Evolutionary conservation across 2,113 vertebrate genomes (phyloP).

Genomic region (Pachyramphus minor): DNA sequence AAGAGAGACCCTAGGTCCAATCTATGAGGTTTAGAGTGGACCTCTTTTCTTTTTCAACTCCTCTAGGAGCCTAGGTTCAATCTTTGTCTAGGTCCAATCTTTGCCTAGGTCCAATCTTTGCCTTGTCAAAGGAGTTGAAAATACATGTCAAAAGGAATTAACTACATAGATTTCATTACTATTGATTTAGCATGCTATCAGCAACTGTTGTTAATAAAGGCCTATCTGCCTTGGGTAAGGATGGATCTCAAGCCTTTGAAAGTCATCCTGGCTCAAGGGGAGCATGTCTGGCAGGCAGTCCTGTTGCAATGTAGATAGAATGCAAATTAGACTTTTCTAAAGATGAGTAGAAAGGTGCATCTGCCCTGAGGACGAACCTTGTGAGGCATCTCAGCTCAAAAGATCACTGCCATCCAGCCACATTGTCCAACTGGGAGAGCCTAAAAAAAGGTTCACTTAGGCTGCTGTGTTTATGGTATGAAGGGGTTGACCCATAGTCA

Average conservation of each 20-base stretch:
- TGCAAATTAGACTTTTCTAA: background rate
- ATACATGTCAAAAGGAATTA: background rate
- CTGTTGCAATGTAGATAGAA: background rate
- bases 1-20: background rate
- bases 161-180: background rate
- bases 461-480: background rate
- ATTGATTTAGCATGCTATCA: background rate
- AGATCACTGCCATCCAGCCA: background rate
- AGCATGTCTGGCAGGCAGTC: background rate
- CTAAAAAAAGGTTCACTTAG: background rate
- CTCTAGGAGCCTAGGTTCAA: too few relatives aligned
- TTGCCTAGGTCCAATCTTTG: background rate
- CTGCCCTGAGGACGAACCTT: background rate
- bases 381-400: background rate
- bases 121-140: too few relatives aligned
- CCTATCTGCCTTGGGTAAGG: background rate
- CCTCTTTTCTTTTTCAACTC: background rate
- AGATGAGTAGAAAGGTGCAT: background rate
- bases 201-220: background rate
- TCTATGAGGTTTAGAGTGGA: background rate
- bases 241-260: too few relatives aligned
- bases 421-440: background rate
- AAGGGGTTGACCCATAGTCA: accelerated
- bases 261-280: background rate
- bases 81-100: background rate